Base-by-base conservation (phyloP, 2,797 vertebrate genomes). In the Argya squamiceps region DNA sequence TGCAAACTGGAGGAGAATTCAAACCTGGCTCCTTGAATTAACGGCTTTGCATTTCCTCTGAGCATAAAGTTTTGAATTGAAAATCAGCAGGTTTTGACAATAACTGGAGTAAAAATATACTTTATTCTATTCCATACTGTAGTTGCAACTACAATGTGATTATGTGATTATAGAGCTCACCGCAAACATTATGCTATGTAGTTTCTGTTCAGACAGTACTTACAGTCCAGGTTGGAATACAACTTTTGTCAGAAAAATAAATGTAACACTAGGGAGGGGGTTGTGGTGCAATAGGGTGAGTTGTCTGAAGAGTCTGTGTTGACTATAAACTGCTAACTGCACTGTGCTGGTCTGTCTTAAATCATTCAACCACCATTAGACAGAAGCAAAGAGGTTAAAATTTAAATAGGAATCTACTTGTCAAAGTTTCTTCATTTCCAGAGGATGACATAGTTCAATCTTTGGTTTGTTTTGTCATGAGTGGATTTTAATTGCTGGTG, bases 401-500 rank as follows among this genome's bases (percentile, higher is more conserved):
- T 56, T 91, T 44, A 77, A 83, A 49, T 43, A 34, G 36, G 23
- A 92, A 53, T 24, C 9, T 78, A 41, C 39, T 49, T 91, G 47
- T 39, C 26, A 89, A 89, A 87, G 4, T 82, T 87, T 70, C 44
- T 80, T 39, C 18, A 34, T 71, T 93, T 95, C 55, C 34, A 69
- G 50, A 62, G 32, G 12, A 90, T 75, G 65, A 71, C 39, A 47
- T 23, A 73, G 59, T 78, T 84, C 58, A 73, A 0, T 62, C 73
- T 75, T 86, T 29, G 47, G 24, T 86, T 93, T 89, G 17, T 81
- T 87, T 89, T 85, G 82, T 63, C 55, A 67, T 62, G 79, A 77
- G 73, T 82, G 67, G 50, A 91, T 91, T 89, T 92, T 91, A 94
- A 89, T 92, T 93, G 78, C 64, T 88, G 50, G 36, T 79, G 50